phyloP scores from a whole-genome alignment of 2,888 invertebrate species.

The Cheilosia soror region DNA sequence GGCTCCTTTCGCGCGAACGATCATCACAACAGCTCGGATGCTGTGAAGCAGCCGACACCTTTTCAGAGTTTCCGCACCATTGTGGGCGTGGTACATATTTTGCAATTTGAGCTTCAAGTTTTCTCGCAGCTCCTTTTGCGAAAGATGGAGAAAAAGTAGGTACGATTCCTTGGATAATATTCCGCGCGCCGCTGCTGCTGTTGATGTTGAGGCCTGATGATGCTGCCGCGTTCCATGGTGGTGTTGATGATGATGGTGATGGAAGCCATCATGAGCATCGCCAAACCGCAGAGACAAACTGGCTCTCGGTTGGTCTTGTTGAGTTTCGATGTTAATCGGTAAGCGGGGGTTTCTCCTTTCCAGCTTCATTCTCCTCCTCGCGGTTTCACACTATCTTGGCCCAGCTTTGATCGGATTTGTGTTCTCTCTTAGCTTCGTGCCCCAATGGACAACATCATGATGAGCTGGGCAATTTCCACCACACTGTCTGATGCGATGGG shows the following conservation, averaged over 20 bases:
- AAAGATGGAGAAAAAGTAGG: slow-evolving; percentile 20
- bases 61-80: slow-evolving; percentile 74
- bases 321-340: slow-evolving; percentile 75
- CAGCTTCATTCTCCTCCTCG: slow-evolving; percentile 47
- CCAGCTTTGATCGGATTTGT: slow-evolving; percentile 59
- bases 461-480: slow-evolving; percentile 31
- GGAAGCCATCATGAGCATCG: slow-evolving; percentile 82
- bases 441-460: slow-evolving; percentile 45
- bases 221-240: slow-evolving; percentile 78
- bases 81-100: slow-evolving; percentile 82
- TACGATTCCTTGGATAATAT: slow-evolving; percentile 51
- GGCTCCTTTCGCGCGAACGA: slow-evolving; percentile 61
- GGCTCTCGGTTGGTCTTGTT: slow-evolving; percentile 75
- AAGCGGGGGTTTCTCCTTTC: slow-evolving; percentile 31
- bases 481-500: background rate
- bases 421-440: slow-evolving; percentile 7
- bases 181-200: background rate
- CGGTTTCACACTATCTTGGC: slow-evolving; percentile 69
- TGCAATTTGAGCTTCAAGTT: slow-evolving; percentile 82
- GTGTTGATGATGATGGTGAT: slow-evolving; percentile 80
- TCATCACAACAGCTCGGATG: slow-evolving; percentile 66
- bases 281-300: slow-evolving; percentile 81
- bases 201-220: slow-evolving; percentile 56
- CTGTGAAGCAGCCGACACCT: slow-evolving; percentile 76
- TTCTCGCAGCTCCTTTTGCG: slow-evolving; percentile 76